Conservation (phyloP, 2,888 invertebrate species). For the Gortyna flavago region DNA sequence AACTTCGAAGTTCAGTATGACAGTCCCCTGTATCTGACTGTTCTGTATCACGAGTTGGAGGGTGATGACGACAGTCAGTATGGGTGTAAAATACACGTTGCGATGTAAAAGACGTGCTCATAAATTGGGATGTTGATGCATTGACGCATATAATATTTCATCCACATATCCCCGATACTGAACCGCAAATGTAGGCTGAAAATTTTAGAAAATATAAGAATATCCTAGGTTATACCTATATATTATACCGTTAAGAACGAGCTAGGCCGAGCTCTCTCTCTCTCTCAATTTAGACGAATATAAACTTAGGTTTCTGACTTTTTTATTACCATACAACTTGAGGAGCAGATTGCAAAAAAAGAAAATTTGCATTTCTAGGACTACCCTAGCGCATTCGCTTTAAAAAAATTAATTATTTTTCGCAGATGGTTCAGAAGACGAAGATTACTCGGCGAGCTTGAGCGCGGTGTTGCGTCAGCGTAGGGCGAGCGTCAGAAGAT, state of each 20-base stretch:
- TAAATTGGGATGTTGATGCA: neutral
- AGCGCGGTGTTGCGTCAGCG: conserved; percentile 94
- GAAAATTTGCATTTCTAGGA: no score
- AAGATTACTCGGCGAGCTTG: conserved; percentile 96
- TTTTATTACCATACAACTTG: neutral
- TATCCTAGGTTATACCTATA: neutral
- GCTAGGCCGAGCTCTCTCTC: neutral
- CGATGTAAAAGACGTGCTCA: no score
- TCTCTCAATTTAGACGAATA: neutral
- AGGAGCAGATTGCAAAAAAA: neutral
- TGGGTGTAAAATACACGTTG: neutral
- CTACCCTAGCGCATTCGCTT: neutral
- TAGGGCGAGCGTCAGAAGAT: conserved; percentile 93
- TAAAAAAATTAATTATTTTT: conserved; percentile 1
- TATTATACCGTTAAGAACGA: neutral
- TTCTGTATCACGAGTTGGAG: neutral
- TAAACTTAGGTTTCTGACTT: neutral
- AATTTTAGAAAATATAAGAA: neutral
- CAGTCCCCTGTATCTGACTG: neutral
- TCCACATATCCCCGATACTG: neutral
- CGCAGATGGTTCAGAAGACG: conserved; percentile 92
- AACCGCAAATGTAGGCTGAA: neutral
- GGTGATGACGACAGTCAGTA: no score
- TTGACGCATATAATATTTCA: no score
- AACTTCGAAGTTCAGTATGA: no score